Conservation (phyloP, 2,888 invertebrate species). For the Eledone cirrhosa region DNA sequence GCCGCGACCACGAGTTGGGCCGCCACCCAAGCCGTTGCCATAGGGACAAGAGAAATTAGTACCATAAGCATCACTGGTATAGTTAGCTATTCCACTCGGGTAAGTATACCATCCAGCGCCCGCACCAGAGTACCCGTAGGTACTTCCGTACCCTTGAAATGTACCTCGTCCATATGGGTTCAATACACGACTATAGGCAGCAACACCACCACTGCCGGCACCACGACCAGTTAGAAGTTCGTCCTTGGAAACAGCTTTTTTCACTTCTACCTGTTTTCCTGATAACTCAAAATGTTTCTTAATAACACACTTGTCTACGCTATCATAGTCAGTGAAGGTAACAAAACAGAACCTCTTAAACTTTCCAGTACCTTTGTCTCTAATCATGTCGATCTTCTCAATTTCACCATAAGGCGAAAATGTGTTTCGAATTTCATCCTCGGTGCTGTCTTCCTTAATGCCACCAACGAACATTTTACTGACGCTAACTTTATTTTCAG, state of each 20-base stretch:
- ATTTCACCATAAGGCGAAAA: slow-evolving; percentile 78
- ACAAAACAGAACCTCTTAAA: slow-evolving; percentile 94
- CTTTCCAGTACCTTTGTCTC: slow-evolving; percentile 90
- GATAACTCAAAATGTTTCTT: slow-evolving; percentile 10
- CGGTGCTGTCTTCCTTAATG: slow-evolving; percentile 88
- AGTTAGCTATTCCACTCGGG: background rate
- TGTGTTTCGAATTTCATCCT: slow-evolving; percentile 76
- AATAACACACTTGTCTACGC: slow-evolving; percentile 70
- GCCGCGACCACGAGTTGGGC: slow-evolving; percentile 20
- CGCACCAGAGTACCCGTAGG: background rate
- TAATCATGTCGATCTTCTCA: slow-evolving; percentile 83
- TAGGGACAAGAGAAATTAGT: slow-evolving; percentile 1
- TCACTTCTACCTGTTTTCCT: slow-evolving; percentile 18
- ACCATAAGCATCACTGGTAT: background rate
- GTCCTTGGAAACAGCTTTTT: slow-evolving; percentile 22
- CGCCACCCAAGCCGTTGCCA: slow-evolving; percentile 10
- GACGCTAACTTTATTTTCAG: slow-evolving; percentile 77
- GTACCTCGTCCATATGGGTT: slow-evolving; percentile 5
- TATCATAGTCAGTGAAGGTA: slow-evolving; percentile 95
- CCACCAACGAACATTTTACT: slow-evolving; percentile 95
- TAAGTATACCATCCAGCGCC: slow-evolving; percentile 12
- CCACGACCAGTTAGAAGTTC: slow-evolving; percentile 5
- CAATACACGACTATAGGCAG: background rate
- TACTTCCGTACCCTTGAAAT: background rate
- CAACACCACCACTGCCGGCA: background rate